phyloP scores from a whole-genome alignment of 2,888 invertebrate genomes.

The Nephrotoma flavescens region DNA sequence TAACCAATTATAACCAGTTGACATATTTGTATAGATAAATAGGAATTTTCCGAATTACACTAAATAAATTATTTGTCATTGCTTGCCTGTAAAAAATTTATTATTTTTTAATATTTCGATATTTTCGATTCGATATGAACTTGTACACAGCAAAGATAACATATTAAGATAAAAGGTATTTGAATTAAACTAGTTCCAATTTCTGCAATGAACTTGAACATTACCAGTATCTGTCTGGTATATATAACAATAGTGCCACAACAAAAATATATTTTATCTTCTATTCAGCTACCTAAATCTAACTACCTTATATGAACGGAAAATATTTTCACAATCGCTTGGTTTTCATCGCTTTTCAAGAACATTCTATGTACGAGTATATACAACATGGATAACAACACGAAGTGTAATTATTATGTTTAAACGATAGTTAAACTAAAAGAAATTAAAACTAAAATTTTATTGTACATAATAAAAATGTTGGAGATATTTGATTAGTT shows the following conservation, averaged over 20 bases:
- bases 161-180: not conserved
- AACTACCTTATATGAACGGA: not conserved
- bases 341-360: not conserved
- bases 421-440: not conserved
- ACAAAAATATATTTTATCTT: not conserved
- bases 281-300: not conserved
- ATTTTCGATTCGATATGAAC: not conserved
- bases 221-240: not conserved
- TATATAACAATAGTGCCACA: not conserved
- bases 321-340: not conserved
- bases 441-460: not conserved
- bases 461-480: not conserved
- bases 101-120: not conserved
- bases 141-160: not conserved
- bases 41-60: not conserved
- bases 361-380: not conserved
- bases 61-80: not conserved
- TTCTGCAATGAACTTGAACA: not conserved
- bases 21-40: not conserved
- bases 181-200: not conserved
- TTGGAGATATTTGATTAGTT: not conserved
- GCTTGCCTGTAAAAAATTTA: not conserved
- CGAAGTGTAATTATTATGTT: not conserved
- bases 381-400: not conserved
- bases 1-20: not conserved